Conservation (phyloP, 2,797 vertebrate species). For the Schizothorax lantsangensis region DNA sequence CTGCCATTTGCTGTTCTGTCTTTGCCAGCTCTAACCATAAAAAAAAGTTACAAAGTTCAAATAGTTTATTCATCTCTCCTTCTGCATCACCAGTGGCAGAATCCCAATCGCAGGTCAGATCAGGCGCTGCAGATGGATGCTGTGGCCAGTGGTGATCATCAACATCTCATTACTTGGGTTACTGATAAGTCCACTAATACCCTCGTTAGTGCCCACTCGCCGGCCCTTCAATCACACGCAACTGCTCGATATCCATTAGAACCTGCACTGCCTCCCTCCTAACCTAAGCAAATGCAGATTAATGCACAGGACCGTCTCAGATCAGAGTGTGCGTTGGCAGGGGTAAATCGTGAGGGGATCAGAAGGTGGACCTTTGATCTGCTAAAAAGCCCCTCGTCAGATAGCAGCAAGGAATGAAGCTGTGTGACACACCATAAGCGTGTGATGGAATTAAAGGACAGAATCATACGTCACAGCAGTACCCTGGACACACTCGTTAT, state of each 20-base stretch:
- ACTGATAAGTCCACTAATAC: conserved; percentile 73
- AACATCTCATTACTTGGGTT: conserved; percentile 72
- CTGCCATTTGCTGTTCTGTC: neutral
- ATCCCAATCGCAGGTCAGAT: conserved; percentile 54
- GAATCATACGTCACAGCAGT: neutral
- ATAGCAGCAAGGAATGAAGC: conserved; percentile 49
- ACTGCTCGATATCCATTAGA: conserved; percentile 63
- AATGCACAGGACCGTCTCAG: conserved; percentile 59
- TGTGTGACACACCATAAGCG: conserved; percentile 43
- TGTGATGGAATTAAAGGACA: conserved; percentile 54
- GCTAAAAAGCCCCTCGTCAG: conserved; percentile 49
- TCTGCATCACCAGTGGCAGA: conserved; percentile 2
- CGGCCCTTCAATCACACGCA: conserved; percentile 71
- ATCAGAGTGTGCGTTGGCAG: conserved; percentile 58
- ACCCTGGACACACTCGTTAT: neutral
- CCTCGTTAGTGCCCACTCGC: conserved; percentile 71
- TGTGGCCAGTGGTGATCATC: conserved; percentile 69
- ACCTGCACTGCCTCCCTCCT: conserved; percentile 34
- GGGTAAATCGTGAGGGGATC: conserved; percentile 52
- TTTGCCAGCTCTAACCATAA: neutral
- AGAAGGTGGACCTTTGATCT: conserved; percentile 65
- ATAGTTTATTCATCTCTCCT: neutral
- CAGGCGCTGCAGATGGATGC: conserved; percentile 64
- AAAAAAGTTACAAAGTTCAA: neutral
- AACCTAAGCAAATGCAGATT: conserved; percentile 67